Evolutionary conservation across 1,140 invertebrate genomes (phyloP).

Genomic region (Eubasilissa regina): DNA sequence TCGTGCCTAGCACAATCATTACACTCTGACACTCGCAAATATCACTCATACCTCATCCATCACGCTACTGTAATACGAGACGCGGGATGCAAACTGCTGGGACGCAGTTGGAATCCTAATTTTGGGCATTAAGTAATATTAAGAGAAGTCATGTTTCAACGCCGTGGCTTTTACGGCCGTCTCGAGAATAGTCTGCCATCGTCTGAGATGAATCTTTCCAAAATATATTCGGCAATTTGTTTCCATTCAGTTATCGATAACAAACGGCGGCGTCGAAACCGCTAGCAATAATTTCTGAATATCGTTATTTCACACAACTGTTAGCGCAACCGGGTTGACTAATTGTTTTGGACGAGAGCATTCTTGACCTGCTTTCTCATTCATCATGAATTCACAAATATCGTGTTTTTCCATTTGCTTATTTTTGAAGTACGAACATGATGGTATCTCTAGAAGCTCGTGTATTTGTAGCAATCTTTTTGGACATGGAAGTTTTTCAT

Average conservation of each 20-base stretch:
- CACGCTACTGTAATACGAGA: neutral
- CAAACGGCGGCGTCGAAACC: too few species aligned
- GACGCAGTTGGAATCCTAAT: neutral
- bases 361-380: slow-evolving; percentile 22
- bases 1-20: slow-evolving; percentile 57
- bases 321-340: too few species aligned
- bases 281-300: too few species aligned
- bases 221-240: too few species aligned
- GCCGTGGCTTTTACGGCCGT: too few species aligned
- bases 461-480: slow-evolving; percentile 52
- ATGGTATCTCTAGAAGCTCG: slow-evolving; percentile 36
- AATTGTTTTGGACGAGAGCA: neutral
- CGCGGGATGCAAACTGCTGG: neutral
- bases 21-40: slow-evolving; percentile 45
- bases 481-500: slow-evolving; percentile 47
- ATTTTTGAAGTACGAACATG: slow-evolving; percentile 38
- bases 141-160: neutral
- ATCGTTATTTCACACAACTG: too few species aligned
- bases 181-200: too few species aligned
- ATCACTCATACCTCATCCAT: slow-evolving; percentile 20
- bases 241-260: too few species aligned
- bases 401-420: slow-evolving; percentile 39
- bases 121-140: slow-evolving; percentile 21
- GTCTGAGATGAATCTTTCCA: too few species aligned
- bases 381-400: slow-evolving; percentile 29